Base-by-base conservation (phyloP, 2,888 invertebrate species). In the Volucella zonaria region DNA sequence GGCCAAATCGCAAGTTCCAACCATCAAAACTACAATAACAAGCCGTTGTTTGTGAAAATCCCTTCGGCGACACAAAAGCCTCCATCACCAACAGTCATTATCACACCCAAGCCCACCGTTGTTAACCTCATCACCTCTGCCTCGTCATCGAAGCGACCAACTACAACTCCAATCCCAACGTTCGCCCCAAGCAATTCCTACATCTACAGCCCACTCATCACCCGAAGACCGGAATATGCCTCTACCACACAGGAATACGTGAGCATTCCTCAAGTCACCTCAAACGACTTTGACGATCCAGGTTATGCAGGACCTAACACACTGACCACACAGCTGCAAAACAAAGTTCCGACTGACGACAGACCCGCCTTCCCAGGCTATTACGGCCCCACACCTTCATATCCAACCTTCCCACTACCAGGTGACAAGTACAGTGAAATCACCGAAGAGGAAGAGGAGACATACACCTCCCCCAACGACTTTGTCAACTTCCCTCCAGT, bases 401-500 rank as follows among this genome's bases (percentile, higher is more conserved):
- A 91, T 81, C 91, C 92, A 0, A 89, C 90, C 2, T 91, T 91
- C 87, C 88, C 89, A 8, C 89, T 92, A 14, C 91, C 92, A 3
- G 90, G 90, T 40, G 87, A 77, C 9, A 81, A 80, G 12, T 87
- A 82, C 43, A 89, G 90, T 56, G 90, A 89, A 59, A 64, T 89
- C 0, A 88, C 88, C n/a, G 51, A 88, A 8, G 87, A 87, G n/a
- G 88, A 89, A 79, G 90, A 90, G 51, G 95, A 95, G 87, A 92
- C 94, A 8, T 95, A 95, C 86, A 95, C 95, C 0, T 94, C 94
- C 0, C 93, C 94, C 0, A 95, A 96, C 88, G 95, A 96, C 83
- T 92, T 95, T 23, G 95, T 95, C 45, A 96, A 96, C 88, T 97
- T 97, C 92, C 97, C 97, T 14, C 97, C 97, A 0, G 97, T 96